Base-by-base conservation (phyloP, 2,888 invertebrate species). In the Amiota minor region DNA sequence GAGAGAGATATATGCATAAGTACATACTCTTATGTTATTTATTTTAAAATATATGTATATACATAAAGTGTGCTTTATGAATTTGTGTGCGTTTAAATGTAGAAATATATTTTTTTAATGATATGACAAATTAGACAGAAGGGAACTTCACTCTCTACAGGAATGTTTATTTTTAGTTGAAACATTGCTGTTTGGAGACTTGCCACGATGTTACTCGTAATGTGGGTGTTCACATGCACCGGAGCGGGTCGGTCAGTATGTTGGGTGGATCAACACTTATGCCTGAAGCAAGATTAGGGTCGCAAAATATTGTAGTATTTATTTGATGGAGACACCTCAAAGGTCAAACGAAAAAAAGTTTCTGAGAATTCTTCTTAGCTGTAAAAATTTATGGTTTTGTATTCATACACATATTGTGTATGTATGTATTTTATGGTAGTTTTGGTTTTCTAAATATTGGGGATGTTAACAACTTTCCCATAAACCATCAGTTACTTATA, bases 91-190 rank as follows among this genome's bases (percentile, higher is more conserved):
- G 20, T 50, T 20, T 55, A 20, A 47, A 70, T 62, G 18, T 65
- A 70, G 53, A 68, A 68, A 73, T 46, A 70, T 45, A n/a, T n/a
- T n/a, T 70, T 72, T 61, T 64, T 69, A 62, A 69, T 72, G 61
- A 50, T 69, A 69, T 72, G 69, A 72, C 72, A 72, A 72, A 72
- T 72, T 72, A 61, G 68, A 50, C 69, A 61, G 53, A 59, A 69
- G 35, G 49, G 53, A 62, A 55, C 69, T 68, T 23, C 61, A 61
- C 61, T 55, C 45, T n/a, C 12, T 35, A 35, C 56, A 20, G 56
- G 18, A 18, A 18, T 47, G 65, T 47, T n/a, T 65, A 65, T 65
- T 65, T 65, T 65, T 65, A 65, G 65, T 45, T 47, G 10, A 47
- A 16, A 47, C 18, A 47, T 59, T 59, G n/a, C 9, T 59, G 56